These are phyloP conservation scores for Astur gentilis DNA, from an alignment of 2,113 vertebrate species.

Conservation along the genomic window DNA sequence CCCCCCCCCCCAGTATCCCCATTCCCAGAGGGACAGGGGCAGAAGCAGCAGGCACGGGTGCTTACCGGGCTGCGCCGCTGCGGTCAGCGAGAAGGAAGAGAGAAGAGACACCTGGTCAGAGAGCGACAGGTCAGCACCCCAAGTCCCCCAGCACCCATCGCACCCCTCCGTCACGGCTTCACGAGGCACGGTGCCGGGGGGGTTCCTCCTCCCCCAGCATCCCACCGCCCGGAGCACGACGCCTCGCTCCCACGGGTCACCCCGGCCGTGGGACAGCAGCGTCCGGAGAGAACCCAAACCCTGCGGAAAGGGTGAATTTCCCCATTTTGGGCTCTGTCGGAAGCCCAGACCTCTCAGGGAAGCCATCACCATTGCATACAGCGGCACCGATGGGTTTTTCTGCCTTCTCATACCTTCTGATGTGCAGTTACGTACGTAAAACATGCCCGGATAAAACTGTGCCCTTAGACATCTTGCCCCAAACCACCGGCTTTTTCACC, in stretches of 20 bases:
- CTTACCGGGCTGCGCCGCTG: slow-evolving; percentile 99
- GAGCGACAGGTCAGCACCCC: slow-evolving; percentile 84
- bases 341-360: accelerated
- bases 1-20: not conserved
- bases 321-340: not conserved
- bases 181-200: accelerated
- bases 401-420: not conserved
- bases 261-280: accelerated
- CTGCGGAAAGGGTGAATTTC: accelerated
- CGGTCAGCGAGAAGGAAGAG: slow-evolving; percentile 97
- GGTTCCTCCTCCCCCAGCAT: not conserved
- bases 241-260: accelerated
- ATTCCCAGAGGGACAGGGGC: accelerated
- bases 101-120: slow-evolving; percentile 99
- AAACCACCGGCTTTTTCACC: not conserved
- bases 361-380: not conserved
- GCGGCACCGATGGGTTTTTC: accelerated
- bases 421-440: accelerated
- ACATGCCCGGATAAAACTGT: accelerated
- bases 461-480: not conserved
- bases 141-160: not conserved
- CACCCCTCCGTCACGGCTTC: not conserved
- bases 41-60: accelerated
- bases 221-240: accelerated
- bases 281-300: accelerated